These are phyloP conservation scores for Carassius gibelio DNA, from an alignment of 2,113 vertebrate species.

Conservation along the genomic window DNA sequence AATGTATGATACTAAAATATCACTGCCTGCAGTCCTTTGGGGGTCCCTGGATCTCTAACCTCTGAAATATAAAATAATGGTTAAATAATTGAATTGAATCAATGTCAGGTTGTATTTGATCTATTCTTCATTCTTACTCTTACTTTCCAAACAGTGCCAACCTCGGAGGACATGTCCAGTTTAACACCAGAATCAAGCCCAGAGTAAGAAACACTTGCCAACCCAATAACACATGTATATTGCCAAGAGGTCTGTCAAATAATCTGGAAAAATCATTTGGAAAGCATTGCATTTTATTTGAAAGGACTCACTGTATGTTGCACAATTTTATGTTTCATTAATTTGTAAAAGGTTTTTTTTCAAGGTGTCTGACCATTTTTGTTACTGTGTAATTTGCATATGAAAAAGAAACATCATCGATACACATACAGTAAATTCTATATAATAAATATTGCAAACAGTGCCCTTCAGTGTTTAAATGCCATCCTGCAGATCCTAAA, in stretches of 20 bases:
- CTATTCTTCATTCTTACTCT: background rate
- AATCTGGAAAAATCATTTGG: too few relatives aligned
- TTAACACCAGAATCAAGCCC: constrained; percentile 91
- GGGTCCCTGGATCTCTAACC: background rate
- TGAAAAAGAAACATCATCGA: background rate
- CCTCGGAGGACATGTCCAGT: constrained; percentile 92
- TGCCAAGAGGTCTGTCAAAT: background rate
- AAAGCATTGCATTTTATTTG: background rate
- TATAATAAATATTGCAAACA: background rate
- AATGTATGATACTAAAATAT: background rate
- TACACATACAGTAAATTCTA: background rate
- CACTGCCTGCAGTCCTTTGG: background rate
- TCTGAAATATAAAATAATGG: background rate
- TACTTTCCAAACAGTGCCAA: constrained; percentile 80
- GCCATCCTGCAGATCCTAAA: background rate
- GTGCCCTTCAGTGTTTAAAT: background rate
- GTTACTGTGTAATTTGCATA: background rate
- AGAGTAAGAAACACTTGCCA: constrained; percentile 79
- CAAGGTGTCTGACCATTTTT: background rate
- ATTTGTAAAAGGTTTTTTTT: background rate
- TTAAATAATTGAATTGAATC: background rate
- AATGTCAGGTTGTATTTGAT: background rate
- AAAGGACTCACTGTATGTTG: background rate
- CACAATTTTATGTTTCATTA: background rate
- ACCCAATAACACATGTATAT: background rate